Percentiles rank a stretch among this genome's conserved stretches.
Conservation (phyloP, 2,113 vertebrate species). For the Lanius ludovicianus region DNA sequence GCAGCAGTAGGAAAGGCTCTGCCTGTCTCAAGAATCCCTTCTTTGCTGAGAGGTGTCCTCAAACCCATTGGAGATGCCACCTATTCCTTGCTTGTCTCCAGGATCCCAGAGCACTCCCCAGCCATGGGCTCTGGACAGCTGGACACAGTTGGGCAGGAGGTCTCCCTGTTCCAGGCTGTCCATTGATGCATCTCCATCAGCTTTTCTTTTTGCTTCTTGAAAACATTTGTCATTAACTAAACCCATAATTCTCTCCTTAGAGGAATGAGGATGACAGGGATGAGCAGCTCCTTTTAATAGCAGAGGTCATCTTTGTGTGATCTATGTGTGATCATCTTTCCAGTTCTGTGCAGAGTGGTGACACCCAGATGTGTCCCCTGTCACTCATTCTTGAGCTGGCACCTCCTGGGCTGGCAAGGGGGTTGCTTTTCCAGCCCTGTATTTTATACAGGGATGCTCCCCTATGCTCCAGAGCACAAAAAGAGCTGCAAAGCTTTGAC, state of each 20-base stretch:
- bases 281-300: neutral
- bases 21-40: neutral
- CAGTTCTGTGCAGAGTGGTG: neutral
- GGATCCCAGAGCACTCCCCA: neutral
- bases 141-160: fast-evolving
- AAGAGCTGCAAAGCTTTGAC: neutral
- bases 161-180: fast-evolving
- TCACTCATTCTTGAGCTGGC: neutral
- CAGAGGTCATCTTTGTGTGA: no score
- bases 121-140: fast-evolving
- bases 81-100: fast-evolving
- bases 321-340: fast-evolving
- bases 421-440: neutral
- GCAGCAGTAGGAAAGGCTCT: neutral
- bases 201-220: neutral
- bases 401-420: neutral
- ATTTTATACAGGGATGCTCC: neutral
- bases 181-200: fast-evolving
- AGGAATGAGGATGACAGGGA: neutral
- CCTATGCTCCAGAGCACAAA: fast-evolving
- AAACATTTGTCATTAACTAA: neutral
- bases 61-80: fast-evolving
- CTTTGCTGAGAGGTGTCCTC: neutral
- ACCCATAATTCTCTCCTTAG: neutral
- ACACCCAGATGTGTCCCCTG: no score